Evolutionary conservation across 2,888 invertebrate genomes (phyloP).

Genomic region (Heliconius sara): DNA sequence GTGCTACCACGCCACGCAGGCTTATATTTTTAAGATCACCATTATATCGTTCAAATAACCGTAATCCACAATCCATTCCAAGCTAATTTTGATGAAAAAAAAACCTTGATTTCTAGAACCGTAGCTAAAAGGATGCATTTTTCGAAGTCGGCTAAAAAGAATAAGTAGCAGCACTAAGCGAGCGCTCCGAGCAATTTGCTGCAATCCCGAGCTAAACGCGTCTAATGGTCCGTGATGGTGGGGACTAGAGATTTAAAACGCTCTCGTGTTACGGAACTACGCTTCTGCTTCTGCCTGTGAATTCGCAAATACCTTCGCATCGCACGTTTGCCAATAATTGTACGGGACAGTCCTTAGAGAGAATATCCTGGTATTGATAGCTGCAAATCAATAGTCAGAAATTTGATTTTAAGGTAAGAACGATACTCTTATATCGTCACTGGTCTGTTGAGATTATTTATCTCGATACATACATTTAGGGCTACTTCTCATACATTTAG

Average conservation of each 20-base stretch:
- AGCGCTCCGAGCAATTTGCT: conserved; percentile 46
- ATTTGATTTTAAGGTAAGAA: background rate
- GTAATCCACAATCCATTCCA: background rate
- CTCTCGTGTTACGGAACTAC: conserved; percentile 34
- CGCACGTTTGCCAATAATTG: conserved; percentile 7
- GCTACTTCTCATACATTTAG: too few relatives aligned
- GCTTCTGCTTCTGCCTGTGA: conserved; percentile 26
- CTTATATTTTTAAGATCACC: background rate
- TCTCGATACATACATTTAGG: too few relatives aligned
- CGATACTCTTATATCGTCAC: too few relatives aligned
- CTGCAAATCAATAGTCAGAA: background rate
- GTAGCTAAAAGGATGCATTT: conserved; percentile 24
- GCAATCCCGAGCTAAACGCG: conserved; percentile 45
- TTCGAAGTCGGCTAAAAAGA: conserved; percentile 32
- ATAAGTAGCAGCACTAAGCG: conserved; percentile 34
- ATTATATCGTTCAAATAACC: background rate
- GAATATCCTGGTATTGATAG: background rate
- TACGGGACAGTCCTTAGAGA: background rate
- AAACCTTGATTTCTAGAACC: background rate
- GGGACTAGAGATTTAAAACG: conserved; percentile 44
- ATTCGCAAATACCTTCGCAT: conserved; percentile 18
- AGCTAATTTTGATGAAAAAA: conserved; percentile 2
- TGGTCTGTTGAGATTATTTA: too few relatives aligned
- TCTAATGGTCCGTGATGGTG: conserved; percentile 49
- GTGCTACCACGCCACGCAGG: too few relatives aligned